Conservation (phyloP, 2,797 vertebrate species). For the Pelodytes ibericus region DNA sequence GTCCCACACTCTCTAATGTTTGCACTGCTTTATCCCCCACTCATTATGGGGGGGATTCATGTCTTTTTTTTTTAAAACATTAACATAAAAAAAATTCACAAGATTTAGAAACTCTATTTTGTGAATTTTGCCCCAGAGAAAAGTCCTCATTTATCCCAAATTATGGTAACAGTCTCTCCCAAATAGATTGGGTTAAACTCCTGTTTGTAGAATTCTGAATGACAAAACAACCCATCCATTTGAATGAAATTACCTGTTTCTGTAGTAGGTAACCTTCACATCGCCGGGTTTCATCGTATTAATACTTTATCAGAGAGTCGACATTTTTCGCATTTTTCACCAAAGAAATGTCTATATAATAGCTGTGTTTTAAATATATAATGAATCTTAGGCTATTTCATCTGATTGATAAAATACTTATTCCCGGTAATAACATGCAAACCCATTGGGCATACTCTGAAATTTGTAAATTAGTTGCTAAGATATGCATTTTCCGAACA, state of each 20-base stretch:
- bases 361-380: slow-evolving; percentile 31
- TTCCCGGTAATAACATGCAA: background rate
- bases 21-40: too few relatives aligned
- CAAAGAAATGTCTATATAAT: slow-evolving; percentile 20
- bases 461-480: background rate
- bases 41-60: too few relatives aligned
- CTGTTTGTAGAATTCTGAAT: slow-evolving; percentile 9
- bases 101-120: too few relatives aligned
- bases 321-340: slow-evolving; percentile 36
- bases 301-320: slow-evolving; percentile 47
- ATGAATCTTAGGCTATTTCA: slow-evolving; percentile 17
- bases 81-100: too few relatives aligned
- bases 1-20: too few relatives aligned
- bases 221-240: slow-evolving; percentile 32
- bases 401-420: slow-evolving; percentile 26
- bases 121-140: too few relatives aligned
- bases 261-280: slow-evolving; percentile 50
- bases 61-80: too few relatives aligned
- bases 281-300: slow-evolving; percentile 47
- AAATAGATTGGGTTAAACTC: too few relatives aligned
- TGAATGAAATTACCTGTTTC: slow-evolving; percentile 52
- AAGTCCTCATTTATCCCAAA: too few relatives aligned
- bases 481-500: too few relatives aligned
- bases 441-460: background rate
- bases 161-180: too few relatives aligned